Conservation (phyloP, 2,888 invertebrate species). For the Drosophila conformis region DNA sequence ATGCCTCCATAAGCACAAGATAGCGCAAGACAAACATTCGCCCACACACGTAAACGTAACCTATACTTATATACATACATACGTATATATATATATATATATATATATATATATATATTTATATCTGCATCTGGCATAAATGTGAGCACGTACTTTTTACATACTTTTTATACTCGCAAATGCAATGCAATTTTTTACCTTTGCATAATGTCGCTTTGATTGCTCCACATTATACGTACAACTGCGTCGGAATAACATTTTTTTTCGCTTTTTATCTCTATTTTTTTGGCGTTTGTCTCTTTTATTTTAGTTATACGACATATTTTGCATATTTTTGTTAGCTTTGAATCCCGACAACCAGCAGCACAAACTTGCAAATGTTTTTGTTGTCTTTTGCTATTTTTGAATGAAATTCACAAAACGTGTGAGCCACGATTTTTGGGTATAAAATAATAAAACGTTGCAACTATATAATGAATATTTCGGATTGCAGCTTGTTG, state of each 20-base stretch:
- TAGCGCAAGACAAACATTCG: background rate
- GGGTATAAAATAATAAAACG: slow-evolving; percentile 7
- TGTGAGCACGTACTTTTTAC: slow-evolving; percentile 63
- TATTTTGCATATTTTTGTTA: slow-evolving; percentile 16
- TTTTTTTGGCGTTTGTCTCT: slow-evolving; percentile 2
- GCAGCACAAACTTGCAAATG: slow-evolving; percentile 30
- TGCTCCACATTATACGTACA: slow-evolving; percentile 84
- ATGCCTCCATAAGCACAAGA: slow-evolving; percentile 15
- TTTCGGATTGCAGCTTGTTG: slow-evolving; percentile 11
- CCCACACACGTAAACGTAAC: slow-evolving; percentile 2
- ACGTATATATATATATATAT: background rate
- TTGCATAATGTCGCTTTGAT: slow-evolving; percentile 82
- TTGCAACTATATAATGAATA: slow-evolving; percentile 1
- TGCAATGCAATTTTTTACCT: slow-evolving; percentile 79
- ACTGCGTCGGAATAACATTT: slow-evolving; percentile 84
- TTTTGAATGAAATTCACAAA: slow-evolving; percentile 47
- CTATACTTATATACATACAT: slow-evolving; percentile 1
- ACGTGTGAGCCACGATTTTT: slow-evolving; percentile 28
- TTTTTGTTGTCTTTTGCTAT: slow-evolving; percentile 6
- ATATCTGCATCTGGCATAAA: slow-evolving; percentile 16
- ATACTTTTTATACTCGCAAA: slow-evolving; percentile 30
- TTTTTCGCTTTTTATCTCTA: background rate
- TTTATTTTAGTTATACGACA: slow-evolving; percentile 25
- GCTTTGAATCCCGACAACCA: slow-evolving; percentile 15
- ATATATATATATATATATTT: background rate